A percentile compares a stretch with the other conserved stretches of the same genome.
Evolutionary conservation across 2,797 vertebrate species (phyloP).

Genomic region (Lycodopsis pacificus): DNA sequence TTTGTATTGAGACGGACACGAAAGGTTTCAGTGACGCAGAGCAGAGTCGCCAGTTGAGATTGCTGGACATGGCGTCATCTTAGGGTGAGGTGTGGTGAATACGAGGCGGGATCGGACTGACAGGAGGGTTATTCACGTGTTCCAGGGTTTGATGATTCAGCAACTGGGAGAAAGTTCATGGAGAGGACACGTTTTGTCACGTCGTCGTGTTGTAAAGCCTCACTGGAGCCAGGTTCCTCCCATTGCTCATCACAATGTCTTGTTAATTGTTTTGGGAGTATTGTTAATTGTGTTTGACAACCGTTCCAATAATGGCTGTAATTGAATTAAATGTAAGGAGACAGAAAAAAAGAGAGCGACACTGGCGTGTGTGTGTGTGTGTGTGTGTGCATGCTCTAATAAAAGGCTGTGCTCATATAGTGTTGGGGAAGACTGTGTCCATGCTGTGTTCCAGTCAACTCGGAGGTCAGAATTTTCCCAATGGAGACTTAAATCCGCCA

Average conservation of each 20-base stretch:
- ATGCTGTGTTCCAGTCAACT: no score
- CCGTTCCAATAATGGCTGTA: not conserved
- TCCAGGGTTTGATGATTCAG: not conserved
- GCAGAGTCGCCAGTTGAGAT: not conserved
- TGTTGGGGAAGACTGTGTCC: not conserved
- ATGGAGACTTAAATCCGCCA: no score
- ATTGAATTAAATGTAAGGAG: not conserved
- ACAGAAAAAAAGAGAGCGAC: not conserved
- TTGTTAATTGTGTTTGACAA: not conserved
- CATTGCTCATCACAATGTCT: not conserved
- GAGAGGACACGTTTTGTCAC: not conserved
- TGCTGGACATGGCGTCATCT: not conserved
- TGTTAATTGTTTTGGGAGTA: not conserved
- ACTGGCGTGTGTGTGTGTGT: no score
- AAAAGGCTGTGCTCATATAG: not conserved
- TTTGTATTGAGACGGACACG: not conserved
- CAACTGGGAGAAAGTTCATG: slow-evolving; percentile 6
- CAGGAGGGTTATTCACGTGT: not conserved
- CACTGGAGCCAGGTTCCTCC: not conserved
- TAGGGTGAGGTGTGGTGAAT: not conserved
- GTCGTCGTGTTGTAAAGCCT: not conserved
- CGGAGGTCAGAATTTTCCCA: no score
- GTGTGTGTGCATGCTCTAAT: not conserved
- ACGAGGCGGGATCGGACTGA: not conserved
- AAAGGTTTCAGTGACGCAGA: not conserved